Percentiles rank a stretch among this genome's conserved stretches.
These are phyloP conservation scores for Gryllus bimaculatus DNA, from an alignment of 1,140 invertebrate genomes.

Conservation along the genomic window DNA sequence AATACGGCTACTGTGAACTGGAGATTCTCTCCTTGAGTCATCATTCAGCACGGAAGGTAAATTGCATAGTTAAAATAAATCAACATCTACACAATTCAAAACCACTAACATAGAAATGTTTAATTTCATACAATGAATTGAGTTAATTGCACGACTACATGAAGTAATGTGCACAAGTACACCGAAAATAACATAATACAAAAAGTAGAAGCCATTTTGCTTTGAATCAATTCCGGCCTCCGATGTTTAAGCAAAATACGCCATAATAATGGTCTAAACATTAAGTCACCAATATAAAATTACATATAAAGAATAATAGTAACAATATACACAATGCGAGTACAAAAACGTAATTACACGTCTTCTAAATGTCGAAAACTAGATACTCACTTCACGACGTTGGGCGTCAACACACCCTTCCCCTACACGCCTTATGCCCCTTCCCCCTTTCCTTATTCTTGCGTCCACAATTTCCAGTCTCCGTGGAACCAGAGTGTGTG, in stretches of 20 bases:
- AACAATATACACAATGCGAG: neutral
- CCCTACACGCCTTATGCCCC: neutral
- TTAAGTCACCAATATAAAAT: neutral
- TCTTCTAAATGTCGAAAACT: neutral
- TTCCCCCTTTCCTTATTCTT: neutral
- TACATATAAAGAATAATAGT: neutral
- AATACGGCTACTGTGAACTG: neutral
- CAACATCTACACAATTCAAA: neutral
- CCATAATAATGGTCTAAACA: neutral
- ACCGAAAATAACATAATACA: neutral
- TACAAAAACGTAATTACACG: neutral
- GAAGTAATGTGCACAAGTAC: neutral
- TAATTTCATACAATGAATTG: no score
- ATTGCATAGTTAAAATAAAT: neutral
- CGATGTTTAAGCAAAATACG: neutral
- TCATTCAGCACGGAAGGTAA: neutral
- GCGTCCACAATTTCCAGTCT: neutral
- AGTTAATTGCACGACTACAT: no score
- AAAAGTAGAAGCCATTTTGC: neutral
- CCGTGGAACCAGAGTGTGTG: neutral
- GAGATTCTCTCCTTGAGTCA: neutral
- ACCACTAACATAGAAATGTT: no score
- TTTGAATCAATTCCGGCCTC: neutral
- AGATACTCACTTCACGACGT: neutral
- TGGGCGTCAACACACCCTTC: constrained; percentile 2